Evolutionary conservation across 2,113 vertebrate genomes (phyloP), one percentile per base, ranked within the genome.

Genomic region (Tragelaphus scriptus): DNA sequence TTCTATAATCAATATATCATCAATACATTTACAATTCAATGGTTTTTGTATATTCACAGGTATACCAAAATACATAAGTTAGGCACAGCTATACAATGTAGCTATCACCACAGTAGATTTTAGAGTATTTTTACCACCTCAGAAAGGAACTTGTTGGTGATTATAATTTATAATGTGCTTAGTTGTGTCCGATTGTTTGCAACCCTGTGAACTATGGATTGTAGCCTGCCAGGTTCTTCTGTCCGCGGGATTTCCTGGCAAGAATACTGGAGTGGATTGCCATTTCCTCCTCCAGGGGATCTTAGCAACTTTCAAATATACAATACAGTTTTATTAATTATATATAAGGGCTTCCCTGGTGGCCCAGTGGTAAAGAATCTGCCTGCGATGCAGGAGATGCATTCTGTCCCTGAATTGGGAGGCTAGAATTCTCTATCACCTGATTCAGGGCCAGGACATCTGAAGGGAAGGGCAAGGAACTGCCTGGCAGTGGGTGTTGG

Each of bases 21-120:
- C 87, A 28, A 44, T 30, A 21, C 30, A 55, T 82, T 90, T 87
- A 47, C 2, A 32, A 30, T 84, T 51, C 28, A 53, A 2, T 59
- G 59, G 13, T 51, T 94, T 96, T 94, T 59, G 25, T 82, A 63
- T 75, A 59, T 75, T 51, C 61, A 81, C 84, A 91, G 65, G 16
- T 30, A 30, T 40, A 85, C 21, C 88, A 75, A 85, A 85, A 63
- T 93, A 47, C 2, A 13, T 19, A 53, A 32, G 32, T 65, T 36
- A 79, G 55, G 26, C 25, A 40, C 32, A 86, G 32, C 26, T 59
- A 15, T 84, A 25, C 14, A 77, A 17, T 53, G 53, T 13, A 63
- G 21, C 7, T 2, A 26, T 88, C 32, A 58, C 44, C 40, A 40
- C 9, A 8, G 17, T 61, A 58, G n/a, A 55, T 58, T 81, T 59